Conservation (phyloP, 2,797 vertebrate genomes). For the Spea hammondii region DNA sequence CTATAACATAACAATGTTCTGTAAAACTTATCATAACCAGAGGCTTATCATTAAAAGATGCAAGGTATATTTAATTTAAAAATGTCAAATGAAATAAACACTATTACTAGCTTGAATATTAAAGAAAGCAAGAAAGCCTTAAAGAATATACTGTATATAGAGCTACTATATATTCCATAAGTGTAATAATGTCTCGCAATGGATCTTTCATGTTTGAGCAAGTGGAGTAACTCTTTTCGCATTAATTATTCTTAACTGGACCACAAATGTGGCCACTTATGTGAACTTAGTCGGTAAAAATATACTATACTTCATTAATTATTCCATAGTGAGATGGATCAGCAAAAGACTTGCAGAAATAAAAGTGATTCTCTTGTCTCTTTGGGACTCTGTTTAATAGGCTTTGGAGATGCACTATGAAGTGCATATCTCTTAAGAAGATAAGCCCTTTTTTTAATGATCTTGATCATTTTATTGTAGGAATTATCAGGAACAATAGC, state of each 20-base stretch:
- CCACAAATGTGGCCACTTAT: neutral
- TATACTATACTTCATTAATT: conserved; percentile 24
- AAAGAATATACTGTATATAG: no score
- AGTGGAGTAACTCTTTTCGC: neutral
- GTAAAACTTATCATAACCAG: no score
- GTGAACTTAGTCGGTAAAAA: conserved; percentile 2
- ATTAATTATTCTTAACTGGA: neutral
- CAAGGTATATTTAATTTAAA: no score
- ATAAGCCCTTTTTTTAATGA: conserved; percentile 60
- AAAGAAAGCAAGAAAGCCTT: no score
- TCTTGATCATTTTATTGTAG: conserved; percentile 63
- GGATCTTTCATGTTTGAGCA: neutral
- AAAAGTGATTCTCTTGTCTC: neutral
- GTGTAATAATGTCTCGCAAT: neutral
- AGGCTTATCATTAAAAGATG: no score
- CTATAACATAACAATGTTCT: no score
- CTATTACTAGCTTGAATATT: no score
- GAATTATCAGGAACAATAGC: conserved; percentile 59
- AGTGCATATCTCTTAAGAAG: conserved; percentile 59
- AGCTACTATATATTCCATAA: no score
- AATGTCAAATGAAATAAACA: no score
- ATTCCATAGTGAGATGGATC: conserved; percentile 16
- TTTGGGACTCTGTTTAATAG: conserved; percentile 44
- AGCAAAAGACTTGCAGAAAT: conserved; percentile 14
- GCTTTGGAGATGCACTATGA: conserved; percentile 58